Percentiles rank a stretch among this genome's conserved stretches.
Conservation (phyloP, 2,797 vertebrate genomes). For the Carduelis carduelis region DNA sequence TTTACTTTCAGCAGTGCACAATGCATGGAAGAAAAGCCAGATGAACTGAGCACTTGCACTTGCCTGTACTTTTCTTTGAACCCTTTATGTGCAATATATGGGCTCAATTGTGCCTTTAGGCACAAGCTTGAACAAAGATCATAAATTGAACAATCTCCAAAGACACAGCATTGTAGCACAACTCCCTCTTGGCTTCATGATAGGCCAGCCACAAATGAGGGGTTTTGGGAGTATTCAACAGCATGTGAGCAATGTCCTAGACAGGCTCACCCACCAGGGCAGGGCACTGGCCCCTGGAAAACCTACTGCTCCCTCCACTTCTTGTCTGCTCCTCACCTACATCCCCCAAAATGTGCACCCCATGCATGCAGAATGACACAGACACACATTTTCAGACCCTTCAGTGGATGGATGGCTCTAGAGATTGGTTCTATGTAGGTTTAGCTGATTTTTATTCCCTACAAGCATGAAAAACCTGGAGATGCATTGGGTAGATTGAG, state of each 20-base stretch:
- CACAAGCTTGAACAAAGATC: neutral
- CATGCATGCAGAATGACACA: neutral
- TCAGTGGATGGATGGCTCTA: neutral
- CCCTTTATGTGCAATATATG: neutral
- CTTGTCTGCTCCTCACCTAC: neutral
- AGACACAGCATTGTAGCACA: neutral
- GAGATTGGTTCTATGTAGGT: neutral
- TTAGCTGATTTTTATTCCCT: neutral
- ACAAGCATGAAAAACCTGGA: neutral
- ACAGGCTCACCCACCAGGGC: neutral
- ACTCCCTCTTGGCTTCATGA: neutral
- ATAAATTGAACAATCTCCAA: neutral
- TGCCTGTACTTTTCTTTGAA: neutral
- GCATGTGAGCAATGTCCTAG: neutral
- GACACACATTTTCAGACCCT: neutral
- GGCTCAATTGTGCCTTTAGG: neutral
- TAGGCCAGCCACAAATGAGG: neutral
- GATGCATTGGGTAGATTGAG: neutral
- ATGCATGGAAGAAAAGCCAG: neutral
- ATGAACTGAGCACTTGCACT: neutral
- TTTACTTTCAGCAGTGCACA: neutral
- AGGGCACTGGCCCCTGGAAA: neutral
- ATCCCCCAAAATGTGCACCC: neutral
- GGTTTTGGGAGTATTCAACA: neutral
- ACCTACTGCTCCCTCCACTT: neutral